phyloP scores from a whole-genome alignment of 23 tunicate species.

The Halocynthia roretzi region DNA sequence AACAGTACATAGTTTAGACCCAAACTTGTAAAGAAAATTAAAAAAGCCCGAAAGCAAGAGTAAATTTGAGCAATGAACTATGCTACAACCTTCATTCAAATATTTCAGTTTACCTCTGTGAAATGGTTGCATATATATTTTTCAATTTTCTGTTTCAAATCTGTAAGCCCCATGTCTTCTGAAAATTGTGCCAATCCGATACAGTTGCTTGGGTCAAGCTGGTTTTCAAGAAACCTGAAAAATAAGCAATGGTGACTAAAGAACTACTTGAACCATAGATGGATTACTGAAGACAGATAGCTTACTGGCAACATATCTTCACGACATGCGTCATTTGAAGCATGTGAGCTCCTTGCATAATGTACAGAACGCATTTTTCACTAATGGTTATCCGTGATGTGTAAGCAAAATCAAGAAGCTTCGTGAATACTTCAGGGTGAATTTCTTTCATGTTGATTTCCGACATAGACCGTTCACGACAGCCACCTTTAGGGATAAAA shows the following conservation, averaged over 20 bases:
- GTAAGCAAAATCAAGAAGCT: slow-evolving; percentile 82
- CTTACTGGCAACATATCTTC: slow-evolving; percentile 84
- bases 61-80: too few species aligned
- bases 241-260: too few species aligned
- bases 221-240: slow-evolving; percentile 74
- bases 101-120: slow-evolving; percentile 43
- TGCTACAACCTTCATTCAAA: neutral
- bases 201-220: slow-evolving; percentile 82
- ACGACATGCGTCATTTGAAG: slow-evolving; percentile 88
- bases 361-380: slow-evolving; percentile 84
- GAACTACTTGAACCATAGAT: neutral
- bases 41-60: too few species aligned
- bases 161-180: slow-evolving; percentile 59
- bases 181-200: slow-evolving; percentile 78
- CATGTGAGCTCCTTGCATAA: slow-evolving; percentile 91
- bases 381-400: slow-evolving; percentile 79
- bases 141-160: slow-evolving; percentile 70
- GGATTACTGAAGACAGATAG: neutral
- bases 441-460: slow-evolving; percentile 87
- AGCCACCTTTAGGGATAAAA: slow-evolving; percentile 39
- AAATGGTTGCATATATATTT: slow-evolving; percentile 90
- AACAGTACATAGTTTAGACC: neutral
- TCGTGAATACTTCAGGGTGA: slow-evolving; percentile 92
- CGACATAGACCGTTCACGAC: slow-evolving; percentile 68
- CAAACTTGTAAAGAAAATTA: too few species aligned